Evolutionary conservation across 2,113 vertebrate species (phyloP).

Genomic region (Crypturellus undulatus): DNA sequence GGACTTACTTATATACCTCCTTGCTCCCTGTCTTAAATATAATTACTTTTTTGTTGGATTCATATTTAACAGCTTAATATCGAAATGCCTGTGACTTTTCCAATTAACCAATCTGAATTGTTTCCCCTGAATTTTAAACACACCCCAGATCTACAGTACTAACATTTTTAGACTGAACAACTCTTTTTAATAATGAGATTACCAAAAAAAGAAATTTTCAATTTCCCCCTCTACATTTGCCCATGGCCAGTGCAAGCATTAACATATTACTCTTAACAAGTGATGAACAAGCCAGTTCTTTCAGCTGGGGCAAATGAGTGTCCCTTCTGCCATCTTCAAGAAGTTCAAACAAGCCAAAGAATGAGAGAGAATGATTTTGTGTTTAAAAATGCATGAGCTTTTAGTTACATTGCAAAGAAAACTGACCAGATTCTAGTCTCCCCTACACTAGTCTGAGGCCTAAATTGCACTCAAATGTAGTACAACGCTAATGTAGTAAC

Average conservation of each 20-base stretch:
- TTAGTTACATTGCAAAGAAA: not conserved
- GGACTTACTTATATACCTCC: not conserved
- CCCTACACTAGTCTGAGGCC: not conserved
- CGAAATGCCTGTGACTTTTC: not conserved
- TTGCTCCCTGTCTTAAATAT: not conserved
- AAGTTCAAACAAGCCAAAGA: slow-evolving; percentile 7
- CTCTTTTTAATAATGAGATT: not conserved
- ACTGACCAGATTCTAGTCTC: not conserved
- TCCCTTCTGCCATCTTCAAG: not conserved
- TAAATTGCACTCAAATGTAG: not conserved
- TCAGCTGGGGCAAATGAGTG: not conserved
- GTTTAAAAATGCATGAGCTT: not conserved
- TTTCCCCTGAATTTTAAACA: not conserved
- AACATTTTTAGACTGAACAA: not conserved
- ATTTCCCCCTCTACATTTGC: slow-evolving; percentile 18
- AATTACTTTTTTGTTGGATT: not conserved
- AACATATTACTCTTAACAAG: not conserved
- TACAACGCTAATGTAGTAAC: not conserved
- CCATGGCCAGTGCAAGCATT: not conserved
- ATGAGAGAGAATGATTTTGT: not conserved
- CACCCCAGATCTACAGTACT: not conserved
- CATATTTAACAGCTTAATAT: not conserved
- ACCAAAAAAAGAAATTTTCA: not conserved
- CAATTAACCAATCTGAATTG: not conserved
- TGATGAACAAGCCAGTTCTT: slow-evolving; percentile 26